These are phyloP conservation scores for Artibeus lituratus DNA, from an alignment of 2,797 vertebrate species.

Conservation along the genomic window DNA sequence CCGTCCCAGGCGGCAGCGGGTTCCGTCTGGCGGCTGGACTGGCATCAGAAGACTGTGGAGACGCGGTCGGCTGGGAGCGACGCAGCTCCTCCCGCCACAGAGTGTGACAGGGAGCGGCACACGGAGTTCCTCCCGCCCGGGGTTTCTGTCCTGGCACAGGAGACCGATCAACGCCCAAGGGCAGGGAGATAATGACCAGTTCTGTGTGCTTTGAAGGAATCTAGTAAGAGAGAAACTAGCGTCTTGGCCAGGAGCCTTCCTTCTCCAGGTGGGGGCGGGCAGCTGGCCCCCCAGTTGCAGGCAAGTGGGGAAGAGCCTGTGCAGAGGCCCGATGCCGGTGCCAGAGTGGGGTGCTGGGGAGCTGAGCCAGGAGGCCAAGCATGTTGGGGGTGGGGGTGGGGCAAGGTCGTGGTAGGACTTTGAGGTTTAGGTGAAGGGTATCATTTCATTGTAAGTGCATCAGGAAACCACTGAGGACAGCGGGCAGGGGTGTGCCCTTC, in stretches of 20 bases:
- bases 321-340: not conserved
- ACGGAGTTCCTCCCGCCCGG: not conserved
- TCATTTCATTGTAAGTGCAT: not conserved
- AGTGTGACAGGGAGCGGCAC: not conserved
- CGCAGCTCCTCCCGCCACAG: not conserved
- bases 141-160: not conserved
- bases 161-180: not conserved
- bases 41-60: not conserved
- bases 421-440: not conserved
- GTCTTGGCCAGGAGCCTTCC: not conserved
- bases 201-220: not conserved
- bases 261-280: not conserved
- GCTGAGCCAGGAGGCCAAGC: not conserved
- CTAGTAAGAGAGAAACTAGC: not conserved
- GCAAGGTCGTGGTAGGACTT: not conserved
- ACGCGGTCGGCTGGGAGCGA: fast-evolving
- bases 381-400: not conserved
- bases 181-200: not conserved
- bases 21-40: not conserved
- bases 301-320: not conserved
- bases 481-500: not conserved
- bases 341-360: not conserved
- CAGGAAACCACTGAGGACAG: not conserved
- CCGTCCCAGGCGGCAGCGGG: not conserved
- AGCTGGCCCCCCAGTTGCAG: not conserved